phyloP scores from a whole-genome alignment of 2,888 invertebrate genomes.

The Oligia fasciuncula region DNA sequence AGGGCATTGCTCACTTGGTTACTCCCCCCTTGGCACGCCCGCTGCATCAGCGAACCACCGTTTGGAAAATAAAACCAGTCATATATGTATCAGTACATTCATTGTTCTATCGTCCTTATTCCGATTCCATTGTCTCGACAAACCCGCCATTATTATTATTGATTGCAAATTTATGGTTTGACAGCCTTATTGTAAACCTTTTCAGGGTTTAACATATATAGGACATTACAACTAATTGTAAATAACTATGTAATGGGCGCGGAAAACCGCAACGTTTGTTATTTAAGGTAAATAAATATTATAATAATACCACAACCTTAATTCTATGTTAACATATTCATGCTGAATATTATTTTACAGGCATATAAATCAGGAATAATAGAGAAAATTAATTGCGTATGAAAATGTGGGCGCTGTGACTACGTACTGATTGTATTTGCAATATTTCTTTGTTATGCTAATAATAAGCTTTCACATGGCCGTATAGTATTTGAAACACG shows the following conservation, averaged over 20 bases:
- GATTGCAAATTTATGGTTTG: conserved; percentile 84
- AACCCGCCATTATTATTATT: conserved; percentile 81
- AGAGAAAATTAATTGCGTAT: conserved; percentile 47
- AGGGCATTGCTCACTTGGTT: conserved; percentile 88
- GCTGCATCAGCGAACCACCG: conserved; percentile 78
- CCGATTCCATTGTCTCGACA: conserved; percentile 83
- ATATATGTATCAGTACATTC: conserved; percentile 79
- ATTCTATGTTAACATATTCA: conserved; percentile 45
- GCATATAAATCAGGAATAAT: conserved; percentile 35
- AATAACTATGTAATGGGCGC: conserved; percentile 56
- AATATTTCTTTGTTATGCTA: conserved; percentile 61
- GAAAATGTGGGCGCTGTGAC: conserved; percentile 33
- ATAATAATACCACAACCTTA: conserved; percentile 46
- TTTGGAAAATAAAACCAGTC: conserved; percentile 80
- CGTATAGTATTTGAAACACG: conserved; percentile 52
- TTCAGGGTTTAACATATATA: conserved; percentile 73
- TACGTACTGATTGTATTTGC: conserved; percentile 44
- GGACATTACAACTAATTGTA: conserved; percentile 61
- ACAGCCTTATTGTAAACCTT: conserved; percentile 79
- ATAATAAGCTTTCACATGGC: conserved; percentile 59
- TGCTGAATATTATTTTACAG: conserved; percentile 36
- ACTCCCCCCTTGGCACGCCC: conserved; percentile 81
- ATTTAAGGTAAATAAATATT: conserved; percentile 52
- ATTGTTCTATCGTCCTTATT: conserved; percentile 87
- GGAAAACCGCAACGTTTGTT: conserved; percentile 70